Base-by-base conservation (phyloP, 2,797 vertebrate genomes). In the Enteromius paludinosus region DNA sequence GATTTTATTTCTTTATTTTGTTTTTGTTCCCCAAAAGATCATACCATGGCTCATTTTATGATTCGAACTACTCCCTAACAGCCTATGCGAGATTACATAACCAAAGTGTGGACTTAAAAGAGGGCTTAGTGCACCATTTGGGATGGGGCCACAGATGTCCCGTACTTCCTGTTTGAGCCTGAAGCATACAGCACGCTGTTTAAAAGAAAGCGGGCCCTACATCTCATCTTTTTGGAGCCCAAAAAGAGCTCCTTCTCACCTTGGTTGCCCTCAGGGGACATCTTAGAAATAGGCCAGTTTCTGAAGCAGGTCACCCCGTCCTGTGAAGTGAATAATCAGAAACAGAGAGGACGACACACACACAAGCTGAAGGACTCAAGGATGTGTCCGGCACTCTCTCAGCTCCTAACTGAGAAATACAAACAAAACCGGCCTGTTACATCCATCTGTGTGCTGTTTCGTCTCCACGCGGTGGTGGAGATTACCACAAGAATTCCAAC, bases 211-310 rank as follows among this genome's bases (percentile, higher is more conserved):
- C 33, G 4, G 69, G 79, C 33, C 43, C 23, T 43, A 76, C 20
- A 47, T 79, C 23, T 70, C 65, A 43, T 61, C 62, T 35, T 35
- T 35, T 17, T 69, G 73, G 62, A 83, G 49, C 49, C 49, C 62
- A 69, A 77, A 76, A 77, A 70, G 64, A 77, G 73, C 64, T 83
- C 38, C 52, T 76, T 77, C 47, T 76, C 81, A 83, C 81, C 81
- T 83, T 69, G 64, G 81, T 6, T 66, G 61, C 61, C 71, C 81
- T 54, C 52, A 18, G 35, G 64, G 62, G 23, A 70, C 15, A 2
- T 47, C 23, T 70, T 70, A 47, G 41, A 70, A 70, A 47, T 70
- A 56, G 80, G 80, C 38, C 80, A 59, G 43, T 65, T 81, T 73
- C 41, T 41, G 61, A 82, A 66, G 62, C 71, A 82, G 80, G 80